These are phyloP conservation scores for Diarsia brunnea DNA, from an alignment of 2,888 invertebrate species.

Conservation along the genomic window DNA sequence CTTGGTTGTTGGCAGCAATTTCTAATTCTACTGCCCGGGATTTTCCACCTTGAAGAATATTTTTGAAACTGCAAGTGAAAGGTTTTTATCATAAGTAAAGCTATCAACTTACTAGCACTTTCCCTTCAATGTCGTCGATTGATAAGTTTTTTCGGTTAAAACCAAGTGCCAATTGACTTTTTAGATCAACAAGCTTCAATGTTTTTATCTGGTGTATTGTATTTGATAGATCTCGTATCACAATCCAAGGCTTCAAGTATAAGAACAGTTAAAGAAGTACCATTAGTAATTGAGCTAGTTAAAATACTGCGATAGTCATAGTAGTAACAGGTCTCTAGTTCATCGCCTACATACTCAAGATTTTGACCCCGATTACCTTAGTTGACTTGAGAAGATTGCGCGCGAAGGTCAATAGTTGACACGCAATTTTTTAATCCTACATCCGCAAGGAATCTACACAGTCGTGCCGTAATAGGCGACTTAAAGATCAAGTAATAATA, in stretches of 20 bases:
- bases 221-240: neutral
- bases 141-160: neutral
- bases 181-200: conserved; percentile 17
- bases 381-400: conserved; percentile 39
- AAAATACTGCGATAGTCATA: conserved; percentile 14
- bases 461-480: neutral
- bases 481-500: neutral
- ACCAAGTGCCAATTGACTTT: conserved; percentile 9
- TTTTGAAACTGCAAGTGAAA: conserved; percentile 53
- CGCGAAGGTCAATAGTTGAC: conserved; percentile 43
- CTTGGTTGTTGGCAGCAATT: conserved; percentile 34
- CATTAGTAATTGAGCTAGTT: conserved; percentile 17
- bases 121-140: neutral
- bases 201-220: conserved; percentile 14
- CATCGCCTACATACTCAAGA: conserved; percentile 43
- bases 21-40: conserved; percentile 38
- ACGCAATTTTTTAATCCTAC: conserved; percentile 29
- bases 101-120: conserved; percentile 1
- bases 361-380: conserved; percentile 55
- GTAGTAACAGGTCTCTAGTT: conserved; percentile 31
- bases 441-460: conserved; percentile 12
- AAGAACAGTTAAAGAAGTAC: conserved; percentile 18
- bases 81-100: conserved; percentile 44
- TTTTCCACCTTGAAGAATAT: conserved; percentile 52
- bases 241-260: conserved; percentile 5